phyloP scores from a whole-genome alignment of 2,888 invertebrate genomes.

The Nysson spinosus region DNA sequence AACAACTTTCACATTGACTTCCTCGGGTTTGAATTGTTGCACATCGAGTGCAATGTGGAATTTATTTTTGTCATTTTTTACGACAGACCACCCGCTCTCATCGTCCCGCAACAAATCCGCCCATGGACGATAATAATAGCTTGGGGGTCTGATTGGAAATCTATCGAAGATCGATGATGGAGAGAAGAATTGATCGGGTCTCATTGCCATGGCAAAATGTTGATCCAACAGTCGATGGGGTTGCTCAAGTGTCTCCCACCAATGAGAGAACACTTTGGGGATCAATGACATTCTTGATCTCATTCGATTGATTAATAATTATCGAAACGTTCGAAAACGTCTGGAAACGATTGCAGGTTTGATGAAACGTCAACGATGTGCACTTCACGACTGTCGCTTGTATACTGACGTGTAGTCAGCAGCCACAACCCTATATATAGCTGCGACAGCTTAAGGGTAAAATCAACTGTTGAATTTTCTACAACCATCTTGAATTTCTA shows the following conservation, averaged over 20 bases:
- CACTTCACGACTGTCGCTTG: not conserved
- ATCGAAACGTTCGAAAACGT: not conserved
- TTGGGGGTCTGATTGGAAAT: slow-evolving; percentile 16
- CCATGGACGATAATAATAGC: slow-evolving; percentile 63
- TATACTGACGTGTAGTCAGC: slow-evolving; percentile 14
- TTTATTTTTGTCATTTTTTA: slow-evolving; percentile 85
- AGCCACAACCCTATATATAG: slow-evolving; percentile 30
- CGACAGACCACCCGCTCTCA: slow-evolving; percentile 83
- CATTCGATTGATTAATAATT: no score
- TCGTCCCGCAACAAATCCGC: slow-evolving; percentile 69
- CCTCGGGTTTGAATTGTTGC: slow-evolving; percentile 87
- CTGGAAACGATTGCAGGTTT: no score
- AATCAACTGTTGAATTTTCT: no score
- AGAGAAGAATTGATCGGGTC: slow-evolving; percentile 57
- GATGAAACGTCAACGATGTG: not conserved
- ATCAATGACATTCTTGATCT: slow-evolving; percentile 85
- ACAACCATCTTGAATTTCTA: no score
- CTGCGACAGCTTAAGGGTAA: no score
- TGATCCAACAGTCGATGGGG: slow-evolving; percentile 71
- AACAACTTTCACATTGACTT: slow-evolving; percentile 86
- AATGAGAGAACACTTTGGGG: slow-evolving; percentile 89
- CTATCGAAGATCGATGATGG: slow-evolving; percentile 26
- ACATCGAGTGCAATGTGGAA: slow-evolving; percentile 86
- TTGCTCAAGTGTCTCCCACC: slow-evolving; percentile 89
- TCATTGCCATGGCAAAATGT: slow-evolving; percentile 65